Base-by-base conservation (phyloP, 2,888 invertebrate species). In the Epinotia bilunana region DNA sequence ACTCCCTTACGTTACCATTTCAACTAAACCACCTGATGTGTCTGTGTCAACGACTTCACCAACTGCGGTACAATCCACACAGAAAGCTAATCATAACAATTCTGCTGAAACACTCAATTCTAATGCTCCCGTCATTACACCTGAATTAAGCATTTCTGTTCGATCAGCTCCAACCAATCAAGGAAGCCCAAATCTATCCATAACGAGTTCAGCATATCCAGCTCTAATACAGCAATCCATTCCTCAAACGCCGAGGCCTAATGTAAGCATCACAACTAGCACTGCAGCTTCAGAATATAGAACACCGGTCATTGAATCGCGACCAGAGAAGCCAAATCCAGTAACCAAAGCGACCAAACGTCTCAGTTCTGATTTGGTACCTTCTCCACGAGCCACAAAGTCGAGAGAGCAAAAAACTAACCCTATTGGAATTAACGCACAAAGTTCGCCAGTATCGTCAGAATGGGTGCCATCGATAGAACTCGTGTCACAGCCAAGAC, bases 271-370 rank as follows among this genome's bases (percentile, higher is more conserved):
- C 16, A 49, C 49, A 49, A n/a, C 49, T 49, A 49, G 46, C 46
- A 49, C 46, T 49, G 46, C 13, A 13, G 4, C 13, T 49, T 49
- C 16, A 12, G 49, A 49, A 16, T 16, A 49, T 49, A 49, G 16
- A 49, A 49, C 49, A 49, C 49, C 16, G 16, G 6, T 12, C 16
- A 49, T 5, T 16, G 49, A 16, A 49, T 13, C 16, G 16, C 49
- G 16, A 6, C 16, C 49, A 49, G 49, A 6, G n/a, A 49, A 16
- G 7, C 53, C 53, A 53, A 53, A 53, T 6, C 53, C 53, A 53
- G 53, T n/a, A n/a, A 53, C 53, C n/a, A 53, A n/a, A 7, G 53
- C 53, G n/a, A n/a, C 53, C 53, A 53, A 53, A n/a, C 53, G 53
- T n/a, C 53, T n/a, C 4, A 53, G 53, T 53, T n/a, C n/a, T 6